These are phyloP conservation scores for Sebastes trivittatus DNA, from an alignment of 2,797 vertebrate species.

Conservation along the genomic window DNA sequence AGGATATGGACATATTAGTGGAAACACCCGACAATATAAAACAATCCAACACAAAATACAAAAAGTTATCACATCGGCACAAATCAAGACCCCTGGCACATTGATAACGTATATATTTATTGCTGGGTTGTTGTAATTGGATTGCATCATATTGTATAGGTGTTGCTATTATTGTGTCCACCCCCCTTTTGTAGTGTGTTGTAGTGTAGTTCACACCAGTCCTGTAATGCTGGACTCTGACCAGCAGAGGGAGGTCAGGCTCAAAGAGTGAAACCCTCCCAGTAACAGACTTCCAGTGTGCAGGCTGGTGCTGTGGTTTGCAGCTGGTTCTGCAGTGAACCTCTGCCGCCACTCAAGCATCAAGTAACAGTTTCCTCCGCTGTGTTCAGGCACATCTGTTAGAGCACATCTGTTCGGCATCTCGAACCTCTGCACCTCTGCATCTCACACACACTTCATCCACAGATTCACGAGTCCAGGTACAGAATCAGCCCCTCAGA, in stretches of 20 bases:
- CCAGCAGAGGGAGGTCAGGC: slow-evolving; percentile 54
- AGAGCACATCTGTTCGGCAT: background rate
- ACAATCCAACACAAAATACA: background rate
- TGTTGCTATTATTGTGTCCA: background rate
- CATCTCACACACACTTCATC: background rate
- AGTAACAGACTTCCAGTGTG: slow-evolving; percentile 38
- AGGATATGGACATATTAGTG: slow-evolving; percentile 1
- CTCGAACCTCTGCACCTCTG: background rate
- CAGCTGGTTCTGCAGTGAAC: slow-evolving; percentile 15
- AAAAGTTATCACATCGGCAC: background rate
- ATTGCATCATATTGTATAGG: background rate
- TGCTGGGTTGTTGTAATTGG: background rate
- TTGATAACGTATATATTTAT: background rate
- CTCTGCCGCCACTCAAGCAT: background rate
- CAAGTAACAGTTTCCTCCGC: slow-evolving; percentile 49
- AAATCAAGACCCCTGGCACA: background rate
- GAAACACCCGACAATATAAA: slow-evolving; percentile 20
- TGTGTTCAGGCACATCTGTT: background rate
- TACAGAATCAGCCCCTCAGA: background rate
- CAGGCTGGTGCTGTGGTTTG: slow-evolving; percentile 11
- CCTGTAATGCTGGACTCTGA: slow-evolving; percentile 34
- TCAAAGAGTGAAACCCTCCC: slow-evolving; percentile 21
- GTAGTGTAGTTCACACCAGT: background rate
- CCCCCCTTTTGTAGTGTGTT: background rate
- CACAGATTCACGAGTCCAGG: slow-evolving; percentile 18